Conservation (phyloP, 2,113 vertebrate species). For the Sialia sialis region DNA sequence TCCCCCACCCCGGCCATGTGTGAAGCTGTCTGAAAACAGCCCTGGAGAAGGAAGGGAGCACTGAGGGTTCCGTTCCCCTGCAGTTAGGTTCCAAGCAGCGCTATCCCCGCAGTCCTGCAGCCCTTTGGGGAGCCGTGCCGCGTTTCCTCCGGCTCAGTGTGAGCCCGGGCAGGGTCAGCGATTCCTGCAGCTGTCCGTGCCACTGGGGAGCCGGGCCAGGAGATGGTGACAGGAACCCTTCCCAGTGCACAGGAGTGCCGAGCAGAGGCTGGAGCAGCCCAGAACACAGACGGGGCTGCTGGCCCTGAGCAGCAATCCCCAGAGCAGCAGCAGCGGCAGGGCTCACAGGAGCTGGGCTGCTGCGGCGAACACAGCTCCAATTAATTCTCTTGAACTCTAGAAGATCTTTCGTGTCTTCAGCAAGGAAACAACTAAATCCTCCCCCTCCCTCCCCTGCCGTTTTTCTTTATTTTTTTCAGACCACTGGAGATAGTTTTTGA, state of each 20-base stretch:
- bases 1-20: background rate
- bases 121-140: background rate
- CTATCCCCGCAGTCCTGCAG: background rate
- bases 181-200: too few species aligned
- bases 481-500: background rate
- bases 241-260: too few species aligned
- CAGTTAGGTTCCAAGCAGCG: background rate
- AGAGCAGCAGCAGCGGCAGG: background rate
- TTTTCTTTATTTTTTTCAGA: background rate
- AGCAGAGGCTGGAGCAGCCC: too few species aligned
- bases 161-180: background rate
- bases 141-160: background rate
- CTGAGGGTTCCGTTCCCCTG: background rate
- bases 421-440: background rate
- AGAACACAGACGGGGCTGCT: too few species aligned
- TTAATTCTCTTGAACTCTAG: background rate
- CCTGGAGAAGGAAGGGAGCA: background rate
- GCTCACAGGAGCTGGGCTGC: background rate
- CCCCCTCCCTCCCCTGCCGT: accelerated
- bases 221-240: too few species aligned
- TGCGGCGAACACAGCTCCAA: background rate
- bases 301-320: too few species aligned
- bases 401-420: background rate
- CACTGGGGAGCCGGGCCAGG: too few species aligned
- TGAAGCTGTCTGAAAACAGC: background rate